Evolutionary conservation across 2,797 vertebrate species (phyloP).

Genomic region (Galago senegalensis): DNA sequence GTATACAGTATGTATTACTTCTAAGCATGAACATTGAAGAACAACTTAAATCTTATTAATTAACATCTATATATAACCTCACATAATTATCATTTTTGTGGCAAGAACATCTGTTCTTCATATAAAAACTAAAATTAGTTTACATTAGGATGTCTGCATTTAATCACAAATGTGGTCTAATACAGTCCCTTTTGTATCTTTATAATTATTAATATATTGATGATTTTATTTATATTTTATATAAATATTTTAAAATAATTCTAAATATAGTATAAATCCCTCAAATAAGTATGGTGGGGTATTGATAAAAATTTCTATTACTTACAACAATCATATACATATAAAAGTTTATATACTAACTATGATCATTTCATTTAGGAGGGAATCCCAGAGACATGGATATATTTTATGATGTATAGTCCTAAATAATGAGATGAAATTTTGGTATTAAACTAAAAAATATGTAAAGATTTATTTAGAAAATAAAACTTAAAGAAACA

Average conservation of each 20-base stretch:
- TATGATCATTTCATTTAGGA: background rate
- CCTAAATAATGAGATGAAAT: background rate
- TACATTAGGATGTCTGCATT: background rate
- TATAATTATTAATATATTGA: background rate
- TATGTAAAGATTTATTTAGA: background rate
- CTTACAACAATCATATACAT: background rate
- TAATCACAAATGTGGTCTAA: background rate
- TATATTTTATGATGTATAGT: background rate
- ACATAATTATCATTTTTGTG: background rate
- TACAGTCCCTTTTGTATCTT: background rate
- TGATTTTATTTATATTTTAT: background rate
- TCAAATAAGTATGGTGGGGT: background rate
- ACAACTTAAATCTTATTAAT: background rate
- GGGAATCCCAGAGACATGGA: background rate
- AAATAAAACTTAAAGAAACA: background rate
- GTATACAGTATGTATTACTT: background rate
- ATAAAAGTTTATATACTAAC: background rate
- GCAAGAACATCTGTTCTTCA: background rate
- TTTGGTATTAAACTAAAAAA: background rate
- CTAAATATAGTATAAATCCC: background rate
- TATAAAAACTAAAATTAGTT: background rate
- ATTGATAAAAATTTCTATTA: background rate
- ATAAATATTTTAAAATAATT: background rate
- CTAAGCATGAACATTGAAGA: background rate
- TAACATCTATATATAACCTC: background rate